A percentile compares a stretch with the other conserved stretches of the same genome.
These are phyloP conservation scores for Anabacerthia variegaticeps DNA, from an alignment of 2,797 vertebrate species.

Conservation along the genomic window DNA sequence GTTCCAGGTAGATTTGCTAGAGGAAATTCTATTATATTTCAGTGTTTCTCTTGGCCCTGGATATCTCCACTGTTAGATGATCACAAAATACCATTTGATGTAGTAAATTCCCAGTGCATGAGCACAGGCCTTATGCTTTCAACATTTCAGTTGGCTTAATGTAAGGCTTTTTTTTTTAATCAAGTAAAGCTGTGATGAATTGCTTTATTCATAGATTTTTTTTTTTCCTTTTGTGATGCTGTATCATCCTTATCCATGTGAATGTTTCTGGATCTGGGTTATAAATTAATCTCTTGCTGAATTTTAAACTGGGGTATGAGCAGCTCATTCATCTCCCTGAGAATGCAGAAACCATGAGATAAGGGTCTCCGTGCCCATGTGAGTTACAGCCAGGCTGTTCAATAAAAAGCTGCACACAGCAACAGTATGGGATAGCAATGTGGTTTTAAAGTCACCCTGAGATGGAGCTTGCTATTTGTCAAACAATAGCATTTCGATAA, in stretches of 20 bases:
- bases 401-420: neutral
- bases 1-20: neutral
- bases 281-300: constrained; percentile 6
- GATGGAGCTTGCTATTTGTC: neutral
- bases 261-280: neutral
- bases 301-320: neutral
- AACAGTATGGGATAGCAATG: neutral
- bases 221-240: neutral
- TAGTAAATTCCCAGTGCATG: neutral
- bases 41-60: neutral
- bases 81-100: neutral
- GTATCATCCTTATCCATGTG: neutral
- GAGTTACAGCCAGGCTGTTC: neutral
- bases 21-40: neutral
- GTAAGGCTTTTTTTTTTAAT: neutral
- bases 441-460: neutral
- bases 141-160: neutral
- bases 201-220: neutral
- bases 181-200: neutral
- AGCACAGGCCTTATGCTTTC: neutral
- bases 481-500: neutral
- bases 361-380: neutral
- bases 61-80: neutral
- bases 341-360: neutral
- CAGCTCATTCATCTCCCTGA: neutral